Percentiles rank a stretch among this genome's conserved stretches.
phyloP scores from a whole-genome alignment of 2,113 vertebrate species.

The Burhinus bistriatus region DNA sequence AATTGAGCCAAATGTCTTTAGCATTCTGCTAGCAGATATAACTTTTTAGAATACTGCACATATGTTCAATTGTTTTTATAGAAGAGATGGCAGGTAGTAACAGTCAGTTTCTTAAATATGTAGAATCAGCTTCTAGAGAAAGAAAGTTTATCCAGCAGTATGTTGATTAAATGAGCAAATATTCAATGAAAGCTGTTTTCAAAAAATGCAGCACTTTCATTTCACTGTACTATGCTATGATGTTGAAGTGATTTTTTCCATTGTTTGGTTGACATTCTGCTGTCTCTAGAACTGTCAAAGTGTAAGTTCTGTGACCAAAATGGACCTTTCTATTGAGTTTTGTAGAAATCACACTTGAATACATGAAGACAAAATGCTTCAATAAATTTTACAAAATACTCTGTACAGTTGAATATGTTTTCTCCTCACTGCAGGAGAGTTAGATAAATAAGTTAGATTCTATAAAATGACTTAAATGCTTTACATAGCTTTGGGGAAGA shows the following conservation, averaged over 20 bases:
- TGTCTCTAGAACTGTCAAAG: background rate
- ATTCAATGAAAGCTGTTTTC: background rate
- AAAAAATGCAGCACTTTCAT: background rate
- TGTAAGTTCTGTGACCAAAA: background rate
- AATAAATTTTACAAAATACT: background rate
- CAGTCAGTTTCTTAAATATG: background rate
- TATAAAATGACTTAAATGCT: background rate
- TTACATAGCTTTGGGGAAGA: background rate
- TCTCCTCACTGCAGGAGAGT: background rate
- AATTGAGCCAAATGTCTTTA: slow-evolving; percentile 44
- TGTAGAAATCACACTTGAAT: background rate
- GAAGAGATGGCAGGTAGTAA: slow-evolving; percentile 24
- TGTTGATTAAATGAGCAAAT: background rate
- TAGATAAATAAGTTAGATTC: background rate
- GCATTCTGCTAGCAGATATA: slow-evolving; percentile 34
- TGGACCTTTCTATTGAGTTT: background rate
- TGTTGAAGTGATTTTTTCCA: background rate
- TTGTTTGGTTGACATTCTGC: background rate
- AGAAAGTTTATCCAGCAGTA: background rate
- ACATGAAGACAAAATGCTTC: background rate
- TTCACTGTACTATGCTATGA: background rate
- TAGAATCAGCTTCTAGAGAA: slow-evolving; percentile 9
- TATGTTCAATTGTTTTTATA: slow-evolving; percentile 60
- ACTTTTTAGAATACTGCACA: slow-evolving; percentile 31
- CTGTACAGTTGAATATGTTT: background rate